Conservation (phyloP, 2,888 invertebrate genomes). For the Epirrita christyi region DNA sequence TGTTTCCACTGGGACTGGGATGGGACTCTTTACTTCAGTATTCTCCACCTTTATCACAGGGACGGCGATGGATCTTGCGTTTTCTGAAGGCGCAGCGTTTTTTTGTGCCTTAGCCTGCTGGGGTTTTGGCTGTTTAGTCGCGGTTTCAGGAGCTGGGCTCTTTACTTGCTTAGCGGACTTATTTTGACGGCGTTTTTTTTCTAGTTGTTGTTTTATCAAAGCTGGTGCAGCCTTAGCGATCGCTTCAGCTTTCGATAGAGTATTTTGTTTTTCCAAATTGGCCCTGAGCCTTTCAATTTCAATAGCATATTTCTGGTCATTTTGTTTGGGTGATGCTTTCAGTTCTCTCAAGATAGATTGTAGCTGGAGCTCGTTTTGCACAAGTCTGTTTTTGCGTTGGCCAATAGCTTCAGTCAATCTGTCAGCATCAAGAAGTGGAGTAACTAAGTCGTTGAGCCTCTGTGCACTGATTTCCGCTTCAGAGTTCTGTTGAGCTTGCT, state of each 20-base stretch:
- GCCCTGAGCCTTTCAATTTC: slow-evolving; percentile 56
- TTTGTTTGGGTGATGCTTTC: slow-evolving; percentile 59
- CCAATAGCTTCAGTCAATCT: slow-evolving; percentile 39
- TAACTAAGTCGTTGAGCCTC: slow-evolving; percentile 33
- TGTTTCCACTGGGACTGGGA: slow-evolving; percentile 44
- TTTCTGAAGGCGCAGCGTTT: slow-evolving; percentile 46
- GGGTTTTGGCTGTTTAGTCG: slow-evolving; percentile 1
- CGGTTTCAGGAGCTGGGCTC: slow-evolving; percentile 24
- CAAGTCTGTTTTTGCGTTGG: slow-evolving; percentile 41
- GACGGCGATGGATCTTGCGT: slow-evolving; percentile 46
- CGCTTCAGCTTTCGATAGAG: slow-evolving; percentile 52
- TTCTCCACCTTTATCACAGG: slow-evolving; percentile 49
- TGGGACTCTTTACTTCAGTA: slow-evolving; percentile 43
- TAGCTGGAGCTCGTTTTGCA: slow-evolving; percentile 41
- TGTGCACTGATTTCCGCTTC: slow-evolving; percentile 32
- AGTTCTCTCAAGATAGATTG: slow-evolving; percentile 44
- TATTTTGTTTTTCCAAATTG: slow-evolving; percentile 56
- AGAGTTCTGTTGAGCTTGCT: slow-evolving; percentile 14
- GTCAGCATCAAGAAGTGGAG: slow-evolving; percentile 41
- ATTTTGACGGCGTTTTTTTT: slow-evolving; percentile 46
- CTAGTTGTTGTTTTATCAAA: slow-evolving; percentile 48
- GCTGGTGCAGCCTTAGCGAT: slow-evolving; percentile 52
- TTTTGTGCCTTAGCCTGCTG: slow-evolving; percentile 6
- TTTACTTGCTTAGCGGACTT: slow-evolving; percentile 46
- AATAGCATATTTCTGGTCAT: slow-evolving; percentile 51